phyloP scores from a whole-genome alignment of 1,140 invertebrate species.

The Copidosoma floridanum region DNA sequence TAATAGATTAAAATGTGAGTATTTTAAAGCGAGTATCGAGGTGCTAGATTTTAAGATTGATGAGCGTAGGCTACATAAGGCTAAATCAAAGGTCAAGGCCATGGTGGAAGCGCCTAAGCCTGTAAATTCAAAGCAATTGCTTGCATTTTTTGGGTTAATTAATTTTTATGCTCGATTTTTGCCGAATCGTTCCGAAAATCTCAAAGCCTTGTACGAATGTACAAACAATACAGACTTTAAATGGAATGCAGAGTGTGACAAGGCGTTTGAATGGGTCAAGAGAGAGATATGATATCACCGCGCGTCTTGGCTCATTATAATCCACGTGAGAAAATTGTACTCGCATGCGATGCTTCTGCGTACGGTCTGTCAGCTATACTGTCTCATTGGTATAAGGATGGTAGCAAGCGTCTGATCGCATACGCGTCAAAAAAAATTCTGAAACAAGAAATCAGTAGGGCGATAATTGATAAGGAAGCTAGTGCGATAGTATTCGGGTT shows the following conservation, averaged over 20 bases:
- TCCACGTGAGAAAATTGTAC: constrained; percentile 31
- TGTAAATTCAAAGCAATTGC: not conserved
- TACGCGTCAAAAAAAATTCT: constrained; percentile 8
- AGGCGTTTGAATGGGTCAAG: constrained; percentile 30
- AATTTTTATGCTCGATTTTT: constrained; percentile 28
- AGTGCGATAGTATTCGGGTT: too few species aligned
- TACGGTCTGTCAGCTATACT: constrained; percentile 46
- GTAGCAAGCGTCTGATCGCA: not conserved
- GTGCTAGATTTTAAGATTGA: constrained; percentile 37
- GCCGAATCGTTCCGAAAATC: not conserved
- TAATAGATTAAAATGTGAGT: constrained; percentile 27
- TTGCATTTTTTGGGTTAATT: too few species aligned
- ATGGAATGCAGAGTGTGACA: constrained; percentile 9
- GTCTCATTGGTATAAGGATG: constrained; percentile 35
- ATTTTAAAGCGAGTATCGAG: constrained; percentile 17
- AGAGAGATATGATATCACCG: constrained; percentile 27
- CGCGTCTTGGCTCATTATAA: constrained; percentile 37
- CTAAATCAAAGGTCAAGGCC: too few species aligned
- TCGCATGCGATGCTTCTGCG: constrained; percentile 46
- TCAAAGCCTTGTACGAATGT: constrained; percentile 23
- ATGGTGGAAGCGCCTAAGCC: constrained; percentile 26
- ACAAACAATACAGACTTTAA: constrained; percentile 3
- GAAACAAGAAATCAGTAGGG: not conserved
- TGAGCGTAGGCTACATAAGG: constrained; percentile 32
- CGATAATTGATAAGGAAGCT: not conserved